Evolutionary conservation across 2,797 vertebrate species (phyloP).

Genomic region (Vultur gryphus): DNA sequence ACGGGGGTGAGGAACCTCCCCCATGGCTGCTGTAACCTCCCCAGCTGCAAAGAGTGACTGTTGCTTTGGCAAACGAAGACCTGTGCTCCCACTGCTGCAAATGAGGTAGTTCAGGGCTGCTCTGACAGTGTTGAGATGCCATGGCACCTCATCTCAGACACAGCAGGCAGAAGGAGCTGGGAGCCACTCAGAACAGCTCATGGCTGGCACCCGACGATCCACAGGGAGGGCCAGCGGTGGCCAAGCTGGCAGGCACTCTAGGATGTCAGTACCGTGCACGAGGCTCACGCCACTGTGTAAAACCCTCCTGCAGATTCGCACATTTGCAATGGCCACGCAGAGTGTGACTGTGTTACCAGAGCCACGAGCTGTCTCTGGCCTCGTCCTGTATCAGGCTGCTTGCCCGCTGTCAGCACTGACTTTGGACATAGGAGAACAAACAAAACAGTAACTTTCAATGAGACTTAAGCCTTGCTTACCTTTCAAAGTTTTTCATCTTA

Average conservation of each 20-base stretch:
- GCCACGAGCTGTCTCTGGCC: background rate
- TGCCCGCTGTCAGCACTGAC: background rate
- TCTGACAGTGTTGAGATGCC: accelerated
- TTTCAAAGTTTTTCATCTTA: background rate
- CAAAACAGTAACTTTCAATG: background rate
- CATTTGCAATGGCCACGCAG: background rate
- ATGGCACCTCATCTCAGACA: background rate
- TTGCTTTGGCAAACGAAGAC: background rate
- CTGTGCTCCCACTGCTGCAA: background rate
- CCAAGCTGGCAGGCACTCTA: background rate
- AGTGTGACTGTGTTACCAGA: background rate
- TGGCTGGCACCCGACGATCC: accelerated
- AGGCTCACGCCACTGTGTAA: background rate
- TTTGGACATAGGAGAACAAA: background rate
- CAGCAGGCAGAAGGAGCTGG: background rate
- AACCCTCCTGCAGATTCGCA: background rate
- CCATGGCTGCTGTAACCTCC: background rate
- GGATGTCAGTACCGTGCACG: background rate
- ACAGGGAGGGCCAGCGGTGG: accelerated
- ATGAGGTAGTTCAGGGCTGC: background rate
- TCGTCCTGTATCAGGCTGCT: background rate
- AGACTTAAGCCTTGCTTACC: background rate
- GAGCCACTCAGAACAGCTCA: background rate
- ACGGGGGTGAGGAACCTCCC: background rate
- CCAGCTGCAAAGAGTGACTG: background rate